These are phyloP conservation scores for Poecilia latipinna DNA, from an alignment of 2,113 vertebrate species.

Conservation along the genomic window DNA sequence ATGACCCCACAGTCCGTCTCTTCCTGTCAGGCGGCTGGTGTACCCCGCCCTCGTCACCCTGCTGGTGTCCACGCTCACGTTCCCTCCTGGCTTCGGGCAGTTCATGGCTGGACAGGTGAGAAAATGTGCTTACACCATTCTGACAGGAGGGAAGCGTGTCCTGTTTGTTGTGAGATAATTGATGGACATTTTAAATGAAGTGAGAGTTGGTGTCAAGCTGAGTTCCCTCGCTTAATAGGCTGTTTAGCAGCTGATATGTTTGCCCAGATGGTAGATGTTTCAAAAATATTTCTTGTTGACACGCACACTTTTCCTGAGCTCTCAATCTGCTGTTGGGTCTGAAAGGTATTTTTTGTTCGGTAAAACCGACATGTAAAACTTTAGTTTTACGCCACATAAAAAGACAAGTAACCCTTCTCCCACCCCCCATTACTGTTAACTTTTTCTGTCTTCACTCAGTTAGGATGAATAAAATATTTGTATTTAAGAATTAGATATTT, in stretches of 20 bases:
- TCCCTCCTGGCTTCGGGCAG: slow-evolving; percentile 95
- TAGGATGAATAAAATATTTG: too few species aligned
- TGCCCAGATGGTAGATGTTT: neutral
- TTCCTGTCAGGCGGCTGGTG: slow-evolving; percentile 89
- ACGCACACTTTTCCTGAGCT: neutral
- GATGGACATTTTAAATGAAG: slow-evolving; percentile 42
- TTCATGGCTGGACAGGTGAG: slow-evolving; percentile 99
- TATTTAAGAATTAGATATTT: too few species aligned
- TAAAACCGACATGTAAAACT: neutral
- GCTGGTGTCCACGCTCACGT: slow-evolving; percentile 93
- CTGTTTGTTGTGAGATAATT: slow-evolving; percentile 24
- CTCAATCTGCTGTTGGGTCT: neutral
- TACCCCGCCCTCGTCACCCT: slow-evolving; percentile 96
- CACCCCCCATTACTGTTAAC: too few species aligned
- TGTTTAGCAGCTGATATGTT: neutral
- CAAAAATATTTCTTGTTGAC: neutral
- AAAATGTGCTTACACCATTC: slow-evolving; percentile 38
- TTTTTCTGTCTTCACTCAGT: too few species aligned
- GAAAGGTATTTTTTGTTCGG: neutral
- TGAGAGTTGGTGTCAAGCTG: neutral
- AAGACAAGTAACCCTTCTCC: neutral
- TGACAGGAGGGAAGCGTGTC: slow-evolving; percentile 27
- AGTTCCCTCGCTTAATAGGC: neutral
- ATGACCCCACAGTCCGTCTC: slow-evolving; percentile 72
- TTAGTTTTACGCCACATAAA: neutral